A percentile compares a stretch with the other conserved stretches of the same genome.
Conservation (phyloP, 1,140 invertebrate species). For the Augochlora pura region DNA sequence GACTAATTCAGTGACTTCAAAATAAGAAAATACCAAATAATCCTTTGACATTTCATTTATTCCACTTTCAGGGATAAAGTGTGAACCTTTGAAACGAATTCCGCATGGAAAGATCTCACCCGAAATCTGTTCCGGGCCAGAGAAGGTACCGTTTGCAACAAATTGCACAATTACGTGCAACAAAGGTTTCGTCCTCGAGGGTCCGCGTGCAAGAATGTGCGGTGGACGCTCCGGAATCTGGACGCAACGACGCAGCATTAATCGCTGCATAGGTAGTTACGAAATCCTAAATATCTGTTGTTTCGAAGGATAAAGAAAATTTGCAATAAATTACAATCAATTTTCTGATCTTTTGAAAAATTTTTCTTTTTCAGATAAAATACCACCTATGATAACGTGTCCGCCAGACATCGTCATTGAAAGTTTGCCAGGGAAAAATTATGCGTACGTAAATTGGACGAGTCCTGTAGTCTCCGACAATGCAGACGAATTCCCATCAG, state of each 20-base stretch:
- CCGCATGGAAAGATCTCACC: slow-evolving; percentile 80
- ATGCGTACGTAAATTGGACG: slow-evolving; percentile 80
- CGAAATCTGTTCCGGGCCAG: slow-evolving; percentile 76
- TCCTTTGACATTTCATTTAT: too few relatives aligned
- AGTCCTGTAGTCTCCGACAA: slow-evolving; percentile 77
- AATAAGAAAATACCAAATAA: too few relatives aligned
- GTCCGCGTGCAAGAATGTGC: slow-evolving; percentile 78
- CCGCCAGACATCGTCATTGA: slow-evolving; percentile 78
- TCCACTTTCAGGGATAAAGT: slow-evolving; percentile 80
- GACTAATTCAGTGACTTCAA: too few relatives aligned
- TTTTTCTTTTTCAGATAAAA: slow-evolving; percentile 75
- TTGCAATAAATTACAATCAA: not conserved
- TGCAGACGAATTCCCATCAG: slow-evolving; percentile 36
- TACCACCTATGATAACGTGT: slow-evolving; percentile 81
- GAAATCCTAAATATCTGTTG: too few relatives aligned
- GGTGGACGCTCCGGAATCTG: slow-evolving; percentile 78
- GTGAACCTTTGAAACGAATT: slow-evolving; percentile 79
- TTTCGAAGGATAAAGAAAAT: too few relatives aligned
- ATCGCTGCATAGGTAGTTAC: slow-evolving; percentile 78
- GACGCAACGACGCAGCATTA: slow-evolving; percentile 75
- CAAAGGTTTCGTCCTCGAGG: slow-evolving; percentile 81
- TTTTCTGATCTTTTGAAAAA: not conserved
- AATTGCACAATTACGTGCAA: slow-evolving; percentile 82
- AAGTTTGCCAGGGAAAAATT: slow-evolving; percentile 79
- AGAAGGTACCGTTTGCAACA: slow-evolving; percentile 80